These are phyloP conservation scores for Oryctes rhinoceros DNA, from an alignment of 1,140 invertebrate species.

Conservation along the genomic window DNA sequence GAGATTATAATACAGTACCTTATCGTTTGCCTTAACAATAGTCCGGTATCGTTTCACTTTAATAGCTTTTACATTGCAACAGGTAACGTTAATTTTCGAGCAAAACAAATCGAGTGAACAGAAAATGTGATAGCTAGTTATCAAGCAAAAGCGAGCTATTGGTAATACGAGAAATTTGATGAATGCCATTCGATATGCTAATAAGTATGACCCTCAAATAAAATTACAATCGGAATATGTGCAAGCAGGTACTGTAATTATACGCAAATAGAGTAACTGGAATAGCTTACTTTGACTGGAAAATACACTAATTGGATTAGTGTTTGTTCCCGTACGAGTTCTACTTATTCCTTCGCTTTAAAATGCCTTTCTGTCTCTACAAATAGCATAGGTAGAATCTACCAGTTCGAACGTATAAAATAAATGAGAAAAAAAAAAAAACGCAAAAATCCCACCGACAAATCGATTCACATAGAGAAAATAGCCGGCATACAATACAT, in stretches of 20 bases:
- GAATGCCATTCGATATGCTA: background rate
- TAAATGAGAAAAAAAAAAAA: background rate
- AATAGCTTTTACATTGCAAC: no score
- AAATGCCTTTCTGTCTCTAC: background rate
- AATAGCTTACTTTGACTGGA: background rate
- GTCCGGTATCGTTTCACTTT: no score
- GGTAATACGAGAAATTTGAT: no score
- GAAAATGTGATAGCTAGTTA: no score
- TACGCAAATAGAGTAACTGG: background rate
- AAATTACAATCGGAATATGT: background rate
- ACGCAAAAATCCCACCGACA: background rate
- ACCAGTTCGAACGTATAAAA: background rate
- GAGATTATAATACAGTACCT: no score
- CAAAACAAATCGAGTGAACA: no score
- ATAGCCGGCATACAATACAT: background rate
- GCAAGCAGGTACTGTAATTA: background rate
- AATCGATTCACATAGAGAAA: background rate
- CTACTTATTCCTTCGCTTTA: background rate
- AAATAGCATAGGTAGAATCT: background rate
- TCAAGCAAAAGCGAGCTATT: no score
- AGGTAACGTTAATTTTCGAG: no score
- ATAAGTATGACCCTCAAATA: conserved; percentile 1
- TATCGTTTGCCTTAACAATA: no score
- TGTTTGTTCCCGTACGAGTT: background rate
- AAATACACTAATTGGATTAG: background rate